A percentile compares a stretch with the other conserved stretches of the same genome.
These are phyloP conservation scores for Lemur catta DNA, from an alignment of 2,797 vertebrate genomes.

Conservation along the genomic window DNA sequence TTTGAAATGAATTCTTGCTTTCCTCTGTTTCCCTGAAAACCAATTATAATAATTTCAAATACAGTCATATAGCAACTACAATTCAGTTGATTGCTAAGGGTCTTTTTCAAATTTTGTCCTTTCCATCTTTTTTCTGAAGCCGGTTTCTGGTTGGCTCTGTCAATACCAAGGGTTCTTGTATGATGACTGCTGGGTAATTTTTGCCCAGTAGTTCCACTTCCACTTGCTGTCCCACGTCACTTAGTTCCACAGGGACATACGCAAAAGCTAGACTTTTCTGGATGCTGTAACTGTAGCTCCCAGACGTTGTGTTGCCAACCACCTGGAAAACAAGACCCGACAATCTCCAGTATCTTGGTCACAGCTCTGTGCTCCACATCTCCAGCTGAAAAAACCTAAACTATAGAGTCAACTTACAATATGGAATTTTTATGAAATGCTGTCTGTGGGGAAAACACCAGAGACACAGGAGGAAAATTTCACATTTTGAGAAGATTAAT, in stretches of 20 bases:
- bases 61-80: not conserved
- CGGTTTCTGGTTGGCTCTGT: constrained; percentile 92
- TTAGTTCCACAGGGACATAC: constrained; percentile 91
- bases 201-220: constrained; percentile 94
- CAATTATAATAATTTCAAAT: constrained; percentile 29
- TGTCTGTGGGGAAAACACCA: not conserved
- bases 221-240: constrained; percentile 90
- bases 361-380: not conserved
- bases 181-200: constrained; percentile 89
- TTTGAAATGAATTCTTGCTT: constrained; percentile 24
- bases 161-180: constrained; percentile 92
- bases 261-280: constrained; percentile 94
- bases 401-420: not conserved
- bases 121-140: constrained; percentile 88
- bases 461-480: not conserved
- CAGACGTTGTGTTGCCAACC: constrained; percentile 97
- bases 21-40: not conserved
- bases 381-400: not conserved
- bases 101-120: constrained; percentile 77
- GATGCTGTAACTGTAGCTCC: constrained; percentile 92
- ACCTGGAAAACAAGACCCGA: constrained; percentile 85
- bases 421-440: not conserved
- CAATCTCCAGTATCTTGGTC: not conserved
- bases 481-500: not conserved
- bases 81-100: not conserved